Base-by-base conservation (phyloP, 1,140 invertebrate genomes). In the Gryllus bimaculatus region DNA sequence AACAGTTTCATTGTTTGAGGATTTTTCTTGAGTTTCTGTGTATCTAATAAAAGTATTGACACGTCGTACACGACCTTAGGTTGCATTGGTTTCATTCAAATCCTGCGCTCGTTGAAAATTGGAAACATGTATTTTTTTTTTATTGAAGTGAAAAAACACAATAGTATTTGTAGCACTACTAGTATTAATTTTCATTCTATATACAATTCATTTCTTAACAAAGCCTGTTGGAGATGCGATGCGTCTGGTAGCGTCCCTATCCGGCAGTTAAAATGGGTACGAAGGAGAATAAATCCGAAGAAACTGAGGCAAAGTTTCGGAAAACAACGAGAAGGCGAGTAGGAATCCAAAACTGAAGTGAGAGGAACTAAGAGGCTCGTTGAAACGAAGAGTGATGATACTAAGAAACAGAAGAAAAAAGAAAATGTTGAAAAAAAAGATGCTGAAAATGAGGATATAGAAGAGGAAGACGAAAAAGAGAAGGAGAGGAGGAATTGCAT, bases 361-460 rank as follows among this genome's bases (percentile, higher is more conserved):
- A 95, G 95, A 89, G 93, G 93, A 86, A 93, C 92, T 85, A 95
- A 95, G 88, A 92, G 94, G 89, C 90, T 93, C 87, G 92, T 93
- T 83, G 94, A 92, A 92, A 92, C 93, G 78, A 93, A 93, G 87
- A 88, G 86, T 78, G 91, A 92, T 26, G 92, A 93, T 74, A 89
- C 90, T 75, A 93, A 93, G 87, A 93, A 93, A 88, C 89, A 90
- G 83, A 92, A 92, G 87, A 93, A 93, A 85, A 92, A 93, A 83
- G 91, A 93, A 82, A 92, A 93, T 83, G 91, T 91, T 21, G 90
- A 89, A 47, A 89, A 89, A 13, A 85, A 88, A 80, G 89, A 87
- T 54, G 85, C 86, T 79, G 85, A 85, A 48, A 86, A 87, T 75
- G 85, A 85, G 48, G 84, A 85, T 18, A 87, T 86, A 8, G 86